Evolutionary conservation across 1,140 invertebrate genomes (phyloP), one percentile per base, ranked within the genome.

Genomic region (Drosophila punjabiensis): DNA sequence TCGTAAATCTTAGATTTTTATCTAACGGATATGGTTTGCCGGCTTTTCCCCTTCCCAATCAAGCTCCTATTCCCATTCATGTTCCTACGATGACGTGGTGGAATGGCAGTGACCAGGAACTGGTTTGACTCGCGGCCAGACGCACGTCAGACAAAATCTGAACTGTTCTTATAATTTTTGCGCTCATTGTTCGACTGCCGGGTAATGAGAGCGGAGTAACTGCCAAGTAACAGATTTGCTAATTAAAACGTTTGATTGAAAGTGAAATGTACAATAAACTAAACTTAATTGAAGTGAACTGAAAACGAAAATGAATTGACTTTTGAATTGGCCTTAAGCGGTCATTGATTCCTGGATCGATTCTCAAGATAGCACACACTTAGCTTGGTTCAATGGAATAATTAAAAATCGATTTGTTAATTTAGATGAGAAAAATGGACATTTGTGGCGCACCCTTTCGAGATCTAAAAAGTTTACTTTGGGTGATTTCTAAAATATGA

Each of bases 61-160:
- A 4, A 74, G 39, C 58, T 53, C 28, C 47, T 33, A 73, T 50
- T 69, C 28, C 60, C 35, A 65, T 59, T 76, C 67, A 52, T 63
- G 59, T 62, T 64, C 59, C 56, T 62, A 86, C 56, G 65, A 71
- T 86, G 83, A 87, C 75, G 61, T 48, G 79, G 32, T 20, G 50
- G 59, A 56, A 56, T 71, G 35, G 59, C 58, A 43, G 52, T 62
- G 32, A 75, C 56, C 65, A 61, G 53, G 68, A 79, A 88, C 85
- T 76, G 85, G 85, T 85, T 88, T 89, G 69, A 28, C 78, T 56
- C 52, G 50, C 77, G 64, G 63, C 75, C 85, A 88, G 74, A 88
- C 85, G 60, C 63, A 79, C 74, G 67, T 85, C 86, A 88, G 85
- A 85, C 78, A 20, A 79, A 48, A 62, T 48, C 62, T 33, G 70